Evolutionary conservation across 2,797 vertebrate genomes (phyloP), one percentile per base, ranked within the genome.

Genomic region (Lutjanus campechanus): DNA sequence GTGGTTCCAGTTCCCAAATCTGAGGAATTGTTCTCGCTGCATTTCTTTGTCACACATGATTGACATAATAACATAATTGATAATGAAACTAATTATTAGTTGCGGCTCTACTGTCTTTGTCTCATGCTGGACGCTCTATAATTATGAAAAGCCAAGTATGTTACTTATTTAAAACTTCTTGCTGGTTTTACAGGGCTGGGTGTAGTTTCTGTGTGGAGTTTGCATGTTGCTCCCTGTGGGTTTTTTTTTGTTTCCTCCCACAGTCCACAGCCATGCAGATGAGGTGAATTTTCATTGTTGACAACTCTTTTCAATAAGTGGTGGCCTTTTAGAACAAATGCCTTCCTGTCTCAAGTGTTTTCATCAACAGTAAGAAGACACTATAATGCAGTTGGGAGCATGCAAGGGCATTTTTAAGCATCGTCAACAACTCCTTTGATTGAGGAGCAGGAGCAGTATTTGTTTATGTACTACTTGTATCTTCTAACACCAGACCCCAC

Each of bases 201-300:
- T 44, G 63, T 46, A 63, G 25, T 47, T 69, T 69, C 59, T 17
- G 6, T 44, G 50, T 66, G 49, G 40, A 47, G 64, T 82, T 76
- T 76, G 81, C 70, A 65, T 62, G 22, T 49, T 9, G 20, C 62
- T 81, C 73, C 47, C 53, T 69, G 64, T 69, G 73, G 59, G 41
- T 36, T 36, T 36, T 25, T 69, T 84, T 65, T 62, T 2, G 2
- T 40, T 74, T 77, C 78, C 59, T 60, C 64, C 65, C 54, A 61
- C 73, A 74, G 47, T n/a, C 36, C 62, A 50, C 36, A 69, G 3
- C 46, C 40, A 5, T 29, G 17, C 15, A 69, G 69, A 40, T 76
- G 49, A 60, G 55, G 1, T 41, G 10, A 3, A 60, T 53, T 22
- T 53, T 59, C 53, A 54, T 17, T 22, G 59, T 20, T 55, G 11